Percentiles rank a stretch among this genome's conserved stretches.
Conservation (phyloP, 1,140 invertebrate species). For the Hyposmocoma kahamanoa region DNA sequence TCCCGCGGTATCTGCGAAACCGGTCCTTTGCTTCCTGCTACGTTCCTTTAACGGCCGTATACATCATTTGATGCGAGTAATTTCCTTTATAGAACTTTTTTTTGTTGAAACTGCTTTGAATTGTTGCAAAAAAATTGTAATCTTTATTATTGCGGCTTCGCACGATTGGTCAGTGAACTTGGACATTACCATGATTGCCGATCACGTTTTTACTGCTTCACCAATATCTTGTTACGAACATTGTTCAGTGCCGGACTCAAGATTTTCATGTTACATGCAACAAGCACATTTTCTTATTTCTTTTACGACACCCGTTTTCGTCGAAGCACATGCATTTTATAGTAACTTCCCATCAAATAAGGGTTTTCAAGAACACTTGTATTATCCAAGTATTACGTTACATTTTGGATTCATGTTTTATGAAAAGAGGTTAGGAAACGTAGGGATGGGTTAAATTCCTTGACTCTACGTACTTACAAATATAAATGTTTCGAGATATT, state of each 20-base stretch:
- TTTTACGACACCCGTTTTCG: conserved; percentile 2
- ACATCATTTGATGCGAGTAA: conserved; percentile 41
- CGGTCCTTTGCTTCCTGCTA: conserved; percentile 48
- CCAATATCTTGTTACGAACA: not conserved
- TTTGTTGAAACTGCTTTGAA: conserved; percentile 27
- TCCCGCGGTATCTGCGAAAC: conserved; percentile 27
- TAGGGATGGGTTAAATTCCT: too few species aligned
- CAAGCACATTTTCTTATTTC: not conserved
- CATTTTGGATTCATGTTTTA: conserved; percentile 20
- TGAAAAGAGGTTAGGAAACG: too few species aligned
- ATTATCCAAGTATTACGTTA: conserved; percentile 11
- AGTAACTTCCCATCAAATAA: conserved; percentile 10
- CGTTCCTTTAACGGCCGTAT: conserved; percentile 47
- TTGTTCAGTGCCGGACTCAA: too few species aligned
- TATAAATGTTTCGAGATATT: too few species aligned
- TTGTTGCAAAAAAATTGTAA: conserved; percentile 27
- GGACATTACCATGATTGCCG: conserved; percentile 18
- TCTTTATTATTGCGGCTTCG: conserved; percentile 15
- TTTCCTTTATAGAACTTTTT: conserved; percentile 46
- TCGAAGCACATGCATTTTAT: conserved; percentile 21
- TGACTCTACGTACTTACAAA: too few species aligned
- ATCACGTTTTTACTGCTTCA: too few species aligned
- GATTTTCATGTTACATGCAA: too few species aligned
- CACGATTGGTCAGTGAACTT: conserved; percentile 33
- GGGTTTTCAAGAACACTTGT: conserved; percentile 9